These are phyloP conservation scores for Bagarius yarrelli DNA, from an alignment of 2,113 vertebrate genomes.

Conservation along the genomic window DNA sequence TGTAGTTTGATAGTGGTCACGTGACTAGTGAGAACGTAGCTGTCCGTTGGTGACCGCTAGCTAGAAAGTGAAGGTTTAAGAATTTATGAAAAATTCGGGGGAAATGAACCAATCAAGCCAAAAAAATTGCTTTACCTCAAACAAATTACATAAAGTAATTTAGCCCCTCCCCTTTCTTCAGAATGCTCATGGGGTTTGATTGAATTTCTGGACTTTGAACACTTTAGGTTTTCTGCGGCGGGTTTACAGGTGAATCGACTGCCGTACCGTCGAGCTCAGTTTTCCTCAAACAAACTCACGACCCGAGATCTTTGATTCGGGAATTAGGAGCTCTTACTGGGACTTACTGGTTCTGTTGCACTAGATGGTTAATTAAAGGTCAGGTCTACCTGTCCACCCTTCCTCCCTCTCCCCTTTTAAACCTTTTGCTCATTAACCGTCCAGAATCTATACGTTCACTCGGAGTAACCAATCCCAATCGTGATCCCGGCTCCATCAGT, in stretches of 20 bases:
- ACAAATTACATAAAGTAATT: no score
- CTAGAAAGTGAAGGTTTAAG: no score
- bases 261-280: not conserved
- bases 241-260: not conserved
- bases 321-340: not conserved
- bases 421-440: conserved; percentile 24
- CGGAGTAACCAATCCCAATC: not conserved
- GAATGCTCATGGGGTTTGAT: no score
- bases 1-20: no score
- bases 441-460: not conserved
- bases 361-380: conserved; percentile 35
- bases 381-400: conserved; percentile 7
- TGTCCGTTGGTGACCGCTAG: no score
- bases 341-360: not conserved
- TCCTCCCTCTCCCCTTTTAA: not conserved
- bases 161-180: no score
- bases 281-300: not conserved
- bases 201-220: not conserved
- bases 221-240: not conserved
- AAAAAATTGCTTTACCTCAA: no score
- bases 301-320: not conserved
- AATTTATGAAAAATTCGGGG: no score
- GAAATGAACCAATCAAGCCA: no score
- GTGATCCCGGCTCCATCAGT: not conserved
- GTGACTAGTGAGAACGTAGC: no score